Evolutionary conservation across 2,888 invertebrate genomes (phyloP).

Genomic region (Drosophila helvetica): DNA sequence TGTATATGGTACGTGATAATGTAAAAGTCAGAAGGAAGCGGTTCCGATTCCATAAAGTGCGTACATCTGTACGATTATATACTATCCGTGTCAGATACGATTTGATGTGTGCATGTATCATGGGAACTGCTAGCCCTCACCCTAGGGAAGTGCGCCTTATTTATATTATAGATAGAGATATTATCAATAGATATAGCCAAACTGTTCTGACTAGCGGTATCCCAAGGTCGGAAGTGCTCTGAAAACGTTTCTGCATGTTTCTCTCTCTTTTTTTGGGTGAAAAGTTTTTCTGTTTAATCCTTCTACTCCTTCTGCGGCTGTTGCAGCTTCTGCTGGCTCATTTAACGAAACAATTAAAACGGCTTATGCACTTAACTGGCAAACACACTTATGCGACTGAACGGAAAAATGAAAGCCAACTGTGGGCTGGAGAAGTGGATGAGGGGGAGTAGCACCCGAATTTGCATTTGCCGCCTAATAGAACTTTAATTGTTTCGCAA

Average conservation of each 20-base stretch:
- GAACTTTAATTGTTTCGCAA: conserved; percentile 74
- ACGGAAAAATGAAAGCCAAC: conserved; percentile 46
- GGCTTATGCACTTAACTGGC: conserved; percentile 72
- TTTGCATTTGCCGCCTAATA: conserved; percentile 76
- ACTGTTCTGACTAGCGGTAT: neutral
- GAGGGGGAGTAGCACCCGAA: conserved; percentile 25
- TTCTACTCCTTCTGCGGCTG: conserved; percentile 31
- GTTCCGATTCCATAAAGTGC: too few relatives aligned
- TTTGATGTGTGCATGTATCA: too few relatives aligned
- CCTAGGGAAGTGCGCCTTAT: too few relatives aligned
- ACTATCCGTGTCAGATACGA: too few relatives aligned
- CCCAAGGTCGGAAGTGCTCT: neutral
- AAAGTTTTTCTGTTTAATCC: conserved; percentile 58
- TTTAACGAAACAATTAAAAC: conserved; percentile 77
- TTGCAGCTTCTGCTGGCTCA: conserved; percentile 55
- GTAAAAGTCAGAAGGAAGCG: neutral
- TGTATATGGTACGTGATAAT: neutral
- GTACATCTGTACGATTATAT: too few relatives aligned
- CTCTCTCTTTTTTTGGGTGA: conserved; percentile 10
- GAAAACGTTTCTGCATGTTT: conserved; percentile 14
- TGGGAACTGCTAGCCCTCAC: too few relatives aligned
- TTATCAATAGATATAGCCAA: neutral
- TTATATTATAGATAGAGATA: too few relatives aligned
- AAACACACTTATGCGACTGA: conserved; percentile 70
- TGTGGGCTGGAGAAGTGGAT: conserved; percentile 15